These are phyloP conservation scores for Xanthorhoe designata DNA, from an alignment of 2,888 invertebrate species.

Conservation along the genomic window DNA sequence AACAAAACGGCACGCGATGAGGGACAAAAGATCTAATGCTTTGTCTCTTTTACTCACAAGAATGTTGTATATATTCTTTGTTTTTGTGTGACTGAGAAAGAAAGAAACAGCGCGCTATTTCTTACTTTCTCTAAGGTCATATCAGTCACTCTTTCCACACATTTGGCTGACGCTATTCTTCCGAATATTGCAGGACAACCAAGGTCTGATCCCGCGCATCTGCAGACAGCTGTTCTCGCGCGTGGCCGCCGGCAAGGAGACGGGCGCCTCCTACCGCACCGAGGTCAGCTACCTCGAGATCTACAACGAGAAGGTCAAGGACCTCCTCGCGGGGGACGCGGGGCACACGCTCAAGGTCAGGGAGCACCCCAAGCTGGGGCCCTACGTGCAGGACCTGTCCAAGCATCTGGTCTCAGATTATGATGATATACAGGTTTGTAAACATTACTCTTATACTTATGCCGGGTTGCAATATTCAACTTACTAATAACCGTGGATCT, in stretches of 20 bases:
- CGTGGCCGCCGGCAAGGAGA: conserved; percentile 92
- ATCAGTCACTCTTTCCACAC: too few relatives aligned
- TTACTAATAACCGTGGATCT: too few relatives aligned
- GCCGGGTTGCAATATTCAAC: neutral
- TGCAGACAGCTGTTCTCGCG: conserved; percentile 93
- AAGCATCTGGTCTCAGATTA: conserved; percentile 95
- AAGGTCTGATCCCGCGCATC: conserved; percentile 94
- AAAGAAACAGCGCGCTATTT: too few relatives aligned
- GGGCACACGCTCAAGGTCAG: conserved; percentile 91
- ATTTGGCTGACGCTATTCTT: too few relatives aligned
- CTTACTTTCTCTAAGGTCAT: too few relatives aligned
- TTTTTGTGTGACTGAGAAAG: too few relatives aligned
- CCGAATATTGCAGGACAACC: conserved; percentile 87
- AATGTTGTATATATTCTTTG: too few relatives aligned
- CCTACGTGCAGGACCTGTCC: conserved; percentile 94
- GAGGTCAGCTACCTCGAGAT: conserved; percentile 95
- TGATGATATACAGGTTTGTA: conserved; percentile 91
- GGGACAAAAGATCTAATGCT: too few relatives aligned
- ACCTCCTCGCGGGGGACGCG: conserved; percentile 86
- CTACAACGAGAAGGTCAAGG: conserved; percentile 93
- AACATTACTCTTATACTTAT: neutral
- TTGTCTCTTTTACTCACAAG: too few relatives aligned
- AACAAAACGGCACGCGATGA: too few relatives aligned
- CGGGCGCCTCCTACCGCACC: conserved; percentile 93
- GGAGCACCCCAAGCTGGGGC: conserved; percentile 92